phyloP scores from a whole-genome alignment of 64 coral and sea anemone genomes.

The Montipora cactus region DNA sequence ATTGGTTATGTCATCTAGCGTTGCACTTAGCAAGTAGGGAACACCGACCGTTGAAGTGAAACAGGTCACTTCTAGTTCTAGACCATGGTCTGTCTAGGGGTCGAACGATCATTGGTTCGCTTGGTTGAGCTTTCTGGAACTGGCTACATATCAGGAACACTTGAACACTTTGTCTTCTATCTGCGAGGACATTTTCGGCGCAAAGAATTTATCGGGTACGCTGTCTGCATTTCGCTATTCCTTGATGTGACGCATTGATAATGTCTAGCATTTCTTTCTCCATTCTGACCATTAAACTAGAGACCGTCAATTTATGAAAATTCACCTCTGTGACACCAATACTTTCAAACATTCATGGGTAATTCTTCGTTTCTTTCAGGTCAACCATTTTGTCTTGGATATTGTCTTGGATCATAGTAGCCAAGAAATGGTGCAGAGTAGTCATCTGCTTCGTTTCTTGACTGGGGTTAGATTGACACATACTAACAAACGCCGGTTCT shows the following conservation, averaged over 20 bases:
- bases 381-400: neutral
- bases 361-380: neutral
- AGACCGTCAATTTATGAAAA: too few relatives aligned
- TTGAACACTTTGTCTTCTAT: slow-evolving; percentile 52
- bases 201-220: slow-evolving; percentile 62
- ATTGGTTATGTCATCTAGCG: too few relatives aligned
- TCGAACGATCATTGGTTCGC: slow-evolving; percentile 58
- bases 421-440: too few relatives aligned
- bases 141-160: slow-evolving; percentile 18
- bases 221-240: neutral
- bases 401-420: too few relatives aligned
- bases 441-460: too few relatives aligned
- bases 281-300: neutral
- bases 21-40: slow-evolving; percentile 34
- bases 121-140: slow-evolving; percentile 15
- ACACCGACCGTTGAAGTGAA: slow-evolving; percentile 16
- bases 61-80: slow-evolving; percentile 72
- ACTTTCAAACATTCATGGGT: neutral
- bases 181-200: slow-evolving; percentile 31
- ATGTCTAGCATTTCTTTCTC: slow-evolving; percentile 65
- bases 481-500: too few relatives aligned
- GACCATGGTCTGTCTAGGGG: slow-evolving; percentile 69
- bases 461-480: too few relatives aligned
- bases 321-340: neutral
- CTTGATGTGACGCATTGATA: slow-evolving; percentile 51